Evolutionary conservation across 1,140 invertebrate genomes (phyloP), one percentile per base, ranked within the genome.

Genomic region (Saxidomus purpurata): DNA sequence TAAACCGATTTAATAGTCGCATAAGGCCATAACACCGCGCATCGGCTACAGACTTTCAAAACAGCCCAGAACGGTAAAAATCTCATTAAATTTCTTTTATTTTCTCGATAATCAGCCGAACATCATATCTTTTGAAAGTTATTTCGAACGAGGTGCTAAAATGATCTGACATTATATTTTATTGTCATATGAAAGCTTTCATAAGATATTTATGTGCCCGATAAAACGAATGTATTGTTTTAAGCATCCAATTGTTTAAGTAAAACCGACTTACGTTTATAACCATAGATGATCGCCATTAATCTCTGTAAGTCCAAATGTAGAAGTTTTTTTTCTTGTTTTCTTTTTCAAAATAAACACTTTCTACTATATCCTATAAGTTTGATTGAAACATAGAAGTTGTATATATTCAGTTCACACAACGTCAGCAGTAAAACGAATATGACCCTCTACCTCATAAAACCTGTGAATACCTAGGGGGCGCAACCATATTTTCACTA

Each of bases 1-100:
- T 79, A 88, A 88, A 88, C 49, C 86, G 59, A 69, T 88, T 88
- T 88, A 88, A 88, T 88, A 88, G 86, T 47, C 86, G 61, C 86
- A 88, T 81, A 77, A 67, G 77, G 86, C 74, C 25, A 88, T 87
- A 87, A 87, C 40, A 38, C 28, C 40, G 43, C 63, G 74, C 40
- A 40, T 59, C 52, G 76, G 11, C 22, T 79, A 17, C 47, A 11
- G 36, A n/a, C 76, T 47, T 81, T 55, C 43, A 88, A 88, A 88
- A 88, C 76, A 71, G 19, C 31, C 76, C 17, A 0, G 19, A 88
- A 88, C 86, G n/a, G 76, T 88, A 88, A 88, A 88, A 88, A 15
- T 11, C 76, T 71, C 76, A 88, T 88, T 88, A 88, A 88, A 79
- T 71, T 88, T 81, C 86, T 81, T 88, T 88, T 88, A 88, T 69